Base-by-base conservation (phyloP, 2,113 vertebrate species). In the Origma solitaria region DNA sequence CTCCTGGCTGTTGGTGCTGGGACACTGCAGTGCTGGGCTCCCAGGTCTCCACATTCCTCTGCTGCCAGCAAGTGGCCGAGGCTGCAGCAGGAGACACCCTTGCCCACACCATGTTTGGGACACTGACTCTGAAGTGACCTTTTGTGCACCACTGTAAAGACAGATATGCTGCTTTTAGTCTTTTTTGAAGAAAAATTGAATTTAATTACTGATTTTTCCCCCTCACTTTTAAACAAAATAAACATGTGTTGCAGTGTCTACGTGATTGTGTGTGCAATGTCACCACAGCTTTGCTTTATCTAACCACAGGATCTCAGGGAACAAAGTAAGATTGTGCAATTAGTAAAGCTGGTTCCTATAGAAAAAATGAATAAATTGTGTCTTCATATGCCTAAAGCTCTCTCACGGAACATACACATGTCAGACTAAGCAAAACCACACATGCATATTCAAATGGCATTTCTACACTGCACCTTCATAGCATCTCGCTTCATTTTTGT, bases 371-470 rank as follows among this genome's bases (percentile, higher is more conserved):
- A 31, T 25, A 38, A 66, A 77, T 4, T 13, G 13, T 49, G 14
- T 70, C 49, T 82, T 84, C 51, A 19, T 40, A 18, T 61, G 11
- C 71, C 31, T 66, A 64, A 47, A 92, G 24, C 11, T 40, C 21
- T 73, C 68, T 66, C n/a, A 47, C 0, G 0, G 68, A 77, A 9
- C 53, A 23, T 6, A 47, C 5, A 12, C 7, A 28, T 1, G 6
- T 27, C 40, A 31, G 30, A 42, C 33, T 45, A 25, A 75, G 49
- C 45, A n/a, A 28, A 88, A 50, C 25, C n/a, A 27, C 83, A 82
- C 23, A 42, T 21, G n/a, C 49, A 31, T 11, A 7, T 35, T 71
- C 57, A 50, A 56, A 31, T 37, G 44, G 20, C 22, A 60, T 71
- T 92, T 68, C 66, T 16, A 33, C 35, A 12, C 31, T 57, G 31